Evolutionary conservation across 1,140 invertebrate species (phyloP).

Genomic region (Drosophila virilis): DNA sequence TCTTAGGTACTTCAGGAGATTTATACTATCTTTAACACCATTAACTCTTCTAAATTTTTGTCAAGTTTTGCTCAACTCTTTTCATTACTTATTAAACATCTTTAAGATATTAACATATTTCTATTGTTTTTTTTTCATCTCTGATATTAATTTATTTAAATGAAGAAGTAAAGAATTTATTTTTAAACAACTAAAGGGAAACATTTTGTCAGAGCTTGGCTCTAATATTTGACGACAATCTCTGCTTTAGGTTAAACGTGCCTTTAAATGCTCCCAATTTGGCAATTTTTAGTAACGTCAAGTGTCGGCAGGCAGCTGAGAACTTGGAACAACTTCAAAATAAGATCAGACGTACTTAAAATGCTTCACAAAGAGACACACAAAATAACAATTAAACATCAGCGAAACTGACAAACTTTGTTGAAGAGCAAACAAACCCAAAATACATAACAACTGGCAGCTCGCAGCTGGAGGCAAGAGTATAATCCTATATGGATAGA

Average conservation of each 20-base stretch:
- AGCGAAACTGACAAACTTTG: conserved; percentile 42
- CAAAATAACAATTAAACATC: conserved; percentile 58
- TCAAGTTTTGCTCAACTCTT: too few species aligned
- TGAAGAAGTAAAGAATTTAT: too few species aligned
- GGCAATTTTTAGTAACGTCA: conserved; percentile 12
- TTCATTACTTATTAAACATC: too few species aligned
- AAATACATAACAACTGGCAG: conserved; percentile 48
- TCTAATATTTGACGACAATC: not conserved
- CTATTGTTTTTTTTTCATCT: too few species aligned
- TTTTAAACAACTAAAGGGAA: too few species aligned
- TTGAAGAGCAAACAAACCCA: conserved; percentile 48
- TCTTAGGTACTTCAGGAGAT: too few species aligned
- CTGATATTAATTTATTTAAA: too few species aligned
- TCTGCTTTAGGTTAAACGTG: not conserved
- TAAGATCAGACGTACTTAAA: conserved; percentile 51
- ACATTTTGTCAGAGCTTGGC: not conserved
- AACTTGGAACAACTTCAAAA: conserved; percentile 48
- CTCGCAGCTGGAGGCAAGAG: conserved; percentile 34
- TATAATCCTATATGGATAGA: conserved; percentile 1
- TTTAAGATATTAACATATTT: too few species aligned
- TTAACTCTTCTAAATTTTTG: too few species aligned
- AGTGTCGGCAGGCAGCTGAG: conserved; percentile 20
- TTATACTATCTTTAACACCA: too few species aligned
- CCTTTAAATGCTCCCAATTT: conserved; percentile 4
- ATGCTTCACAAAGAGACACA: conserved; percentile 18